Evolutionary conservation across 1,140 invertebrate genomes (phyloP), one percentile per base, ranked within the genome.

Genomic region (Linepithema humile): DNA sequence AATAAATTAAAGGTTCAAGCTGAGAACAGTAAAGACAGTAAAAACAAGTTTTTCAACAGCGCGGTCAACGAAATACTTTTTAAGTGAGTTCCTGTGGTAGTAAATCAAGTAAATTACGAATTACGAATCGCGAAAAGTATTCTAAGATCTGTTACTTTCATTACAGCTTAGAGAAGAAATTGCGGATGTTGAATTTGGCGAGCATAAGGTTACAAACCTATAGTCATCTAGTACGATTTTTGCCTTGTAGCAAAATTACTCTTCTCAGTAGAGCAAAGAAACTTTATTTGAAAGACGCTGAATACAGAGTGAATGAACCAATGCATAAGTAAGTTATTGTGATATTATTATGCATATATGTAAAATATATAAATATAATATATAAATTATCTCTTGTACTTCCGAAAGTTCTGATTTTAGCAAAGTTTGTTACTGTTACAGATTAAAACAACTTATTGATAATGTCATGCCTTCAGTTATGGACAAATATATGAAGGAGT

Each of bases 201-300:
- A 88, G 74, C 23, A 59, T 91, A 53, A 95, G 95, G 85, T 92
- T 95, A 69, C 95, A 96, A 67, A 94, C 95, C 7, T 97, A 96
- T 88, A 94, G 94, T 80, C 95, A 97, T 92, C 92, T 97, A 55
- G 95, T 96, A 3, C 93, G 94, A 6, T 96, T 95, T 91, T 92
- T 97, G 57, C 95, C 95, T 35, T 96, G 96, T 91, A 96, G 95
- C n/a, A 97, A 96, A 93, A 95, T 96, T 60, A 96, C 96, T 3
- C 92, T 97, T 38, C 93, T 96, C 26, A 96, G 96, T 88, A 94
- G 96, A 67, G 96, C 96, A 26, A 97, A 96, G 91, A 96, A 96
- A 90, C 92, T 97, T 12, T 93, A 95, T 48, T 90, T 96, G 2
- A 95, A 96, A 74, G 95, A 96, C 85, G 96, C 96, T 64, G 92